Base-by-base conservation (phyloP, 2,888 invertebrate species). In the Neuroscelio doddi region DNA sequence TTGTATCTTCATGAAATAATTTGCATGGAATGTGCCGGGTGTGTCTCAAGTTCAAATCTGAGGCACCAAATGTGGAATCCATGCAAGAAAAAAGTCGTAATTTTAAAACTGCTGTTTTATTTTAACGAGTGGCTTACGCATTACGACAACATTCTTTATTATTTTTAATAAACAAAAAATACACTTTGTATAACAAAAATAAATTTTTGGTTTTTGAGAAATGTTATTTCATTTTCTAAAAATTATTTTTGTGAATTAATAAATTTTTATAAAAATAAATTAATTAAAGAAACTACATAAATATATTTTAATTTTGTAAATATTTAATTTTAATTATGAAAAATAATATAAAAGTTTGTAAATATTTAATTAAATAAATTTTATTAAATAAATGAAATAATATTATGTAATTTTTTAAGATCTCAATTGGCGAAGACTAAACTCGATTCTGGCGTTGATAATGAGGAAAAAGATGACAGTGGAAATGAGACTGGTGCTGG, bases 401-500 rank as follows among this genome's bases (percentile, higher is more conserved):
- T n/a, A n/a, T n/a, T n/a, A n/a, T n/a, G n/a, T n/a, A n/a, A n/a
- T 46, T 36, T 47, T 39, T 59, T 1, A 32, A 84, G 92, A 76
- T 91, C 88, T 77, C 93, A 97, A 82, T 87, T 98, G 64, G 91
- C 93, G 57, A 96, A 96, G 87, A 87, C 92, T 42, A 94, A 94
- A 86, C 90, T 94, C 73, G 87, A 89, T 62, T 50, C 58, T 9
- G 87, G 86, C n/a, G 80, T 80, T 66, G 84, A 80, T 7, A 83
- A 80, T 64, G 94, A 94, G 76, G 94, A 94, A 86, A 94, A 95
- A 78, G 95, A 95, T 78, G 95, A 95, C 83, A 94, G 94, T 24
- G 95, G 94, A 47, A 95, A 95, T 80, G 95, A 95, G 83, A 95
- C 94, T 9, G 93, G 93, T 21, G 93, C 93, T 24, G 94, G 93